A percentile compares a stretch with the other conserved stretches of the same genome.
Conservation (phyloP, 2,888 invertebrate species). For the Drosophila stalkeri region DNA sequence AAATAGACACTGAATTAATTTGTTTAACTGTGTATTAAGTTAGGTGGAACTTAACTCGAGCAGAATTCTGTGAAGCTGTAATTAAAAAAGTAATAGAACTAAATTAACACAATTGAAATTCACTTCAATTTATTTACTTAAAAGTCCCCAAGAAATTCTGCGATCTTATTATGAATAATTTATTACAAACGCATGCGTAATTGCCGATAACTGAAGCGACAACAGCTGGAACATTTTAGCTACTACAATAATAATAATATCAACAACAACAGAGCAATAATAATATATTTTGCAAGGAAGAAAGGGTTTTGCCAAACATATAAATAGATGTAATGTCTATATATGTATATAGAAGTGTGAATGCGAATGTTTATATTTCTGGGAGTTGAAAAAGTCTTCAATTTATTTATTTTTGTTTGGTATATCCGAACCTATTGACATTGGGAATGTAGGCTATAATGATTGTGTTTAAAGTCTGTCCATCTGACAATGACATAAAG, state of each 20-base stretch:
- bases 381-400: not conserved
- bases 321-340: slow-evolving; percentile 24
- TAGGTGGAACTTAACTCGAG: slow-evolving; percentile 12
- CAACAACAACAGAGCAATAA: slow-evolving; percentile 27
- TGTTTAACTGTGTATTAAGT: slow-evolving; percentile 1
- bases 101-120: not conserved
- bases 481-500: too few relatives aligned
- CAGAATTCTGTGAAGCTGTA: slow-evolving; percentile 34
- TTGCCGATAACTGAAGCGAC: slow-evolving; percentile 43
- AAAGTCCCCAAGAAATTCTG: slow-evolving; percentile 4
- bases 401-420: not conserved
- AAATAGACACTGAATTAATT: slow-evolving; percentile 44
- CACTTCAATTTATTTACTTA: not conserved
- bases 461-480: not conserved
- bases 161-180: slow-evolving; percentile 51
- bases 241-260: slow-evolving; percentile 25
- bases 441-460: not conserved
- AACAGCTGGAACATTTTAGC: slow-evolving; percentile 12
- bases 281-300: slow-evolving; percentile 45
- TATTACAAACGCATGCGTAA: slow-evolving; percentile 64
- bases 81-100: slow-evolving; percentile 21
- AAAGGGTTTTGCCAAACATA: slow-evolving; percentile 52
- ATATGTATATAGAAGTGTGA: not conserved
- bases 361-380: not conserved
- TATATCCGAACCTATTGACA: not conserved